A percentile compares a stretch with the other conserved stretches of the same genome.
Evolutionary conservation across 2,113 vertebrate species (phyloP).

Genomic region (Lampris incognitus): DNA sequence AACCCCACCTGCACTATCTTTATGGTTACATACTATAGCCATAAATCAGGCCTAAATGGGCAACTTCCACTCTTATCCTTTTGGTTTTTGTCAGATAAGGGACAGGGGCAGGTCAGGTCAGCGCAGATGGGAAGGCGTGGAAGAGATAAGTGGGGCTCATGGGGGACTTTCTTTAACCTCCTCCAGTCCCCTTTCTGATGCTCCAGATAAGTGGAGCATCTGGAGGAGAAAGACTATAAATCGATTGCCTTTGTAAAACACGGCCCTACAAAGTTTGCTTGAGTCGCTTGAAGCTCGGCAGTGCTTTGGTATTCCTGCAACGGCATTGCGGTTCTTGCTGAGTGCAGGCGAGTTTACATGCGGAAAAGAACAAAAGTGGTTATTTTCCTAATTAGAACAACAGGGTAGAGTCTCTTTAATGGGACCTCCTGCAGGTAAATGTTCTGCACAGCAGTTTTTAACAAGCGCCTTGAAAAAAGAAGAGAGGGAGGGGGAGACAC

Average conservation of each 20-base stretch:
- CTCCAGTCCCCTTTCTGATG: conserved; percentile 7
- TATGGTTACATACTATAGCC: neutral
- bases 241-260: neutral
- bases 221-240: conserved; percentile 4
- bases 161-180: neutral
- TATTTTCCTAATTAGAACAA: conserved; percentile 48
- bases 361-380: conserved; percentile 10
- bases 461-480: neutral
- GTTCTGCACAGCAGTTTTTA: conserved; percentile 35
- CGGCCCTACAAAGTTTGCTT: neutral
- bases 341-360: neutral
- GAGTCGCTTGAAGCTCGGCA: neutral
- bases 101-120: conserved; percentile 24
- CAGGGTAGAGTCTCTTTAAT: conserved; percentile 50
- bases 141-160: conserved; percentile 22
- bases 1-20: neutral
- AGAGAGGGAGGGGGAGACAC: neutral
- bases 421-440: conserved; percentile 54
- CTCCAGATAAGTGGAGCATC: neutral
- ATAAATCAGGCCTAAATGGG: neutral
- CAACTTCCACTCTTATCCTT: neutral
- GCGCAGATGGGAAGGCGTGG: conserved; percentile 13
- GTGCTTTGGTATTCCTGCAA: neutral
- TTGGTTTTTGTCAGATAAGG: neutral
- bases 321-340: conserved; percentile 1